Conservation (phyloP, 2,113 vertebrate genomes). For the Arothron firmamentum region DNA sequence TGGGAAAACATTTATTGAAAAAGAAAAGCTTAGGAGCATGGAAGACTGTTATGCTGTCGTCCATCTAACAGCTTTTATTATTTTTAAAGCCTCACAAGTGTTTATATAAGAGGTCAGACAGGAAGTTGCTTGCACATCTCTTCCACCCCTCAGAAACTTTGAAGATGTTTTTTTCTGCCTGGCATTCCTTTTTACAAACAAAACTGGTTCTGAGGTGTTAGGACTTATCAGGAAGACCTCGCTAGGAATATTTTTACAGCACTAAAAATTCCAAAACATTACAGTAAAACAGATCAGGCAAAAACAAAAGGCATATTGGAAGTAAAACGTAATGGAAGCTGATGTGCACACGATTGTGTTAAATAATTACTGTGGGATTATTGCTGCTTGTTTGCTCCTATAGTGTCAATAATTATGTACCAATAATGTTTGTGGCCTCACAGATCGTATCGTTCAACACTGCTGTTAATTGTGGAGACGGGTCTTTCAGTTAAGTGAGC, state of each 20-base stretch:
- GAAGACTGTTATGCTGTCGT: no score
- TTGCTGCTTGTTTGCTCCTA: no score
- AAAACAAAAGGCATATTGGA: neutral
- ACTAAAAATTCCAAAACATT: neutral
- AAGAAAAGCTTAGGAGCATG: no score
- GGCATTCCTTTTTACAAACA: neutral
- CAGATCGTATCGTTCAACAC: no score
- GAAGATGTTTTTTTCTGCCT: neutral
- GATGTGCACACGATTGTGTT: neutral
- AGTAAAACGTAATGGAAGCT: neutral
- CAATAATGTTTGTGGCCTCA: neutral
- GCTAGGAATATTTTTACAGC: neutral
- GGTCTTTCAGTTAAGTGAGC: neutral
- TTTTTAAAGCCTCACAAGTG: conserved; percentile 4
- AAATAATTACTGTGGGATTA: neutral
- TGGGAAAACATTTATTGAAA: no score
- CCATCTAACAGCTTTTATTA: neutral
- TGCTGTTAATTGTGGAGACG: conserved; percentile 1
- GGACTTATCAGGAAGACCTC: no score
- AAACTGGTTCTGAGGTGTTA: neutral
- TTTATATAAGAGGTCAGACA: neutral
- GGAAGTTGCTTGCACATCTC: neutral
- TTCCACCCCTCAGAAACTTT: neutral
- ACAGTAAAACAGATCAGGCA: neutral
- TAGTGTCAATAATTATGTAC: neutral